A percentile compares a stretch with the other conserved stretches of the same genome.
phyloP scores from a whole-genome alignment of 2,113 vertebrate genomes.

The Procapra przewalskii region DNA sequence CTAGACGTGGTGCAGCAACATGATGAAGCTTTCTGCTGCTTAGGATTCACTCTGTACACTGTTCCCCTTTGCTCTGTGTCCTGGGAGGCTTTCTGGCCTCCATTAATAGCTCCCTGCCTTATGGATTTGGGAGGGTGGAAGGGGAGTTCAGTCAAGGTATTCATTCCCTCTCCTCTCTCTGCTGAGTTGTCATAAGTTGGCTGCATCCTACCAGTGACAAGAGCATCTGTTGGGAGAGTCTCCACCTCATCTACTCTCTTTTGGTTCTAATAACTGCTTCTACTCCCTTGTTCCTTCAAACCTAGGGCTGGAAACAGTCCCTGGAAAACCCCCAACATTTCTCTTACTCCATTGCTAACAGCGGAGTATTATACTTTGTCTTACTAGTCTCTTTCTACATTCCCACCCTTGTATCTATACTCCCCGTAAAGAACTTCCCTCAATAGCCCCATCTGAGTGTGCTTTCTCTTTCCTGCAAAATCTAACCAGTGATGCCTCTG shows the following conservation, averaged over 20 bases:
- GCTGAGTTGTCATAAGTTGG: not conserved
- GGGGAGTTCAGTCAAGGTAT: not conserved
- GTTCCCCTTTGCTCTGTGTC: not conserved
- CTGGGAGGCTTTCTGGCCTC: not conserved
- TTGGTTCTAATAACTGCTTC: not conserved
- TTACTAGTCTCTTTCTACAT: not conserved
- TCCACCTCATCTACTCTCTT: not conserved
- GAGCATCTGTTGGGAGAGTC: not conserved
- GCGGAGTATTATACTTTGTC: not conserved
- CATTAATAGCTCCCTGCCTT: not conserved
- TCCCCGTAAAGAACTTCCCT: not conserved
- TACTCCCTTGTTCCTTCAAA: not conserved
- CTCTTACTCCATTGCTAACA: not conserved
- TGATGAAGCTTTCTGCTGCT: not conserved
- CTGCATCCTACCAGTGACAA: not conserved
- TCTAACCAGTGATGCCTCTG: not conserved
- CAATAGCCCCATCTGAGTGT: not conserved
- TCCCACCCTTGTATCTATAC: not conserved
- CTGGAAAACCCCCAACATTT: not conserved
- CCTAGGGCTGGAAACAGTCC: not conserved
- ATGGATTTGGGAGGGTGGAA: not conserved
- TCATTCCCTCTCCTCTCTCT: not conserved
- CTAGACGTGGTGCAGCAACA: not conserved
- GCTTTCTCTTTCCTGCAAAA: not conserved
- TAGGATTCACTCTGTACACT: not conserved